Base-by-base conservation (phyloP, 2,113 vertebrate species). In the Hiodon tergisus region DNA sequence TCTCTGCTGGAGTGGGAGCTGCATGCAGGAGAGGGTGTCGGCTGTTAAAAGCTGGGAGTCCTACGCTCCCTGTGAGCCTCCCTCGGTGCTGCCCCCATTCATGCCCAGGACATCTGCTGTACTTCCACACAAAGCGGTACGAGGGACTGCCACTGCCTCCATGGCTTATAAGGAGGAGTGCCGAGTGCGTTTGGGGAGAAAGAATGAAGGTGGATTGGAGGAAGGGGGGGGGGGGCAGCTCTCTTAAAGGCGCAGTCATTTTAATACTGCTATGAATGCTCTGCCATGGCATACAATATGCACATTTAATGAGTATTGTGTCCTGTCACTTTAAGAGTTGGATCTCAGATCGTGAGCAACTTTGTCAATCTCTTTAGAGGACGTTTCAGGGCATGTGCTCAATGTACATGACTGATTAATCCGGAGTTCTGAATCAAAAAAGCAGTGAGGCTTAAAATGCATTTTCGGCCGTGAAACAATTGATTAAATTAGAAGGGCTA, bases 181-280 rank as follows among this genome's bases (percentile, higher is more conserved):
- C 76, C 58, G 72, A 59, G 69, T 54, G 58, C 74, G 50, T 58
- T 70, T 60, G 72, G 60, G 77, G 76, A 68, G 74, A 77, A 31
- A 61, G 55, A 50, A 67, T 83, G 79, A 84, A 77, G 72, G 81
- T 81, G 80, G 59, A 61, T 61, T 60, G 81, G 84, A 84, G 83
- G 73, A 81, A 83, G 83, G 84, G 75, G 73, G 63, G 77, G 77
- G 52, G 17, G 80, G 67, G 53, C 58, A 60, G 68, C 58, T 81
- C 84, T 88, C 87, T 91, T 91, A 91, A 91, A 91, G 88, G 82
- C 84, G 61, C 48, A 69, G 78, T 77, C 78, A 77, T 81, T 81
- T 84, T 77, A 52, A 54, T 50, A 72, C 63, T 58, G 76, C 83
- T 78, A 77, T 78, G 66, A 73, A 53, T 17, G 51, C 50, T 72